Conservation (phyloP, 2,888 invertebrate genomes). For the Molorchus minor region DNA sequence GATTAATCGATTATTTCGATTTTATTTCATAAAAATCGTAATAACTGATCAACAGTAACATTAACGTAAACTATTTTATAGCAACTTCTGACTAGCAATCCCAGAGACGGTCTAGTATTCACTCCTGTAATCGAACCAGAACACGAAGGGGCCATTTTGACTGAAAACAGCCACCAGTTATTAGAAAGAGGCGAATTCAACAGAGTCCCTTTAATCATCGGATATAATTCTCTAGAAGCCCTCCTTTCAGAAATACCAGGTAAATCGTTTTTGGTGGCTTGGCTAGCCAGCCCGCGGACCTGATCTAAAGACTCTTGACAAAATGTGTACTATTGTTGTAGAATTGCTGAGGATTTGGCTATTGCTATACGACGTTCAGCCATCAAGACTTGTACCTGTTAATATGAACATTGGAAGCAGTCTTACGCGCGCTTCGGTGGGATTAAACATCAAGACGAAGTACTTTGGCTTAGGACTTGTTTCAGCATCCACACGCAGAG, state of each 20-base stretch:
- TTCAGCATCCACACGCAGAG: background rate
- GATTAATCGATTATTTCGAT: too few species aligned
- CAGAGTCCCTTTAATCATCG: slow-evolving; percentile 64
- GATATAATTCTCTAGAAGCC: slow-evolving; percentile 64
- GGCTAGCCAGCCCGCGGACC: background rate
- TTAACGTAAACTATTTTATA: slow-evolving; percentile 16
- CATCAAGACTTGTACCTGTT: slow-evolving; percentile 34
- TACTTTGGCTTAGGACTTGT: slow-evolving; percentile 30
- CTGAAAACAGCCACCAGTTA: slow-evolving; percentile 34
- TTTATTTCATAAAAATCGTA: background rate
- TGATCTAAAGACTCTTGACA: too few species aligned
- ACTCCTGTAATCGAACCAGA: slow-evolving; percentile 44
- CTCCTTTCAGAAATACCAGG: slow-evolving; percentile 12
- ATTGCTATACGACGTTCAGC: slow-evolving; percentile 26
- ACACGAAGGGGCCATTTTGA: slow-evolving; percentile 44
- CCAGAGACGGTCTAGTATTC: slow-evolving; percentile 38
- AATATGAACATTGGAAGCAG: slow-evolving; percentile 30
- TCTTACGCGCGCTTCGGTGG: background rate
- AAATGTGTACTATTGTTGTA: slow-evolving; percentile 25
- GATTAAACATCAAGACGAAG: slow-evolving; percentile 27
- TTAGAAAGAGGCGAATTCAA: slow-evolving; percentile 39
- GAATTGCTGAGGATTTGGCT: slow-evolving; percentile 28
- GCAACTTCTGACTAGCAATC: slow-evolving; percentile 24
- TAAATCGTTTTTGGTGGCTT: background rate
- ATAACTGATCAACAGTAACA: background rate